Evolutionary conservation across 2,888 invertebrate genomes (phyloP), one percentile per base, ranked within the genome.

Genomic region (Gymnoscelis rufifasciata): DNA sequence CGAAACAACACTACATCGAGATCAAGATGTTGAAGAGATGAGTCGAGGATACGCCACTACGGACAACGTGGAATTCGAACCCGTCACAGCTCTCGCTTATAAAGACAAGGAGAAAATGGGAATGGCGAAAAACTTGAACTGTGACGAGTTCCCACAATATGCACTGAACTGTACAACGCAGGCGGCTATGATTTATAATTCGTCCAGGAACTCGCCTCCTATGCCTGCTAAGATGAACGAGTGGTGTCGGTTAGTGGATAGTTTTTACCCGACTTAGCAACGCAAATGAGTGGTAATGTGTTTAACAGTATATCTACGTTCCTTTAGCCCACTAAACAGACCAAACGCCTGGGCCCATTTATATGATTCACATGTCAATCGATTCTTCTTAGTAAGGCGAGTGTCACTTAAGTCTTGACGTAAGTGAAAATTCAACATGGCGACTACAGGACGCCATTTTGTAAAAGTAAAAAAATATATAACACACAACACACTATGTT

Each of bases 231-330:
- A 76, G 50, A 56, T 87, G 6, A 19, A 10, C 6, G 69, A 77
- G 28, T 87, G 86, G 86, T 87, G 86, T 71, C 74, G 56, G 82
- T 80, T 6, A 35, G 35, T 35, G n/a, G n/a, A n/a, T n/a, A n/a
- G n/a, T n/a, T n/a, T n/a, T n/a, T n/a, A n/a, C n/a, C n/a, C n/a
- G n/a, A n/a, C n/a, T n/a, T n/a, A n/a, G n/a, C n/a, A n/a, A n/a
- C n/a, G n/a, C n/a, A n/a, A n/a, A n/a, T n/a, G n/a, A n/a, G n/a
- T n/a, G n/a, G n/a, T n/a, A n/a, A n/a, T n/a, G n/a, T n/a, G n/a
- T n/a, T n/a, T n/a, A n/a, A n/a, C n/a, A n/a, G n/a, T n/a, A n/a
- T n/a, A n/a, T n/a, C n/a, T n/a, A n/a, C n/a, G n/a, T n/a, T n/a
- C n/a, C n/a, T n/a, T n/a, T n/a, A n/a, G n/a, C n/a, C n/a, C n/a